phyloP scores from a whole-genome alignment of 2,888 invertebrate species.

The Drosophila paracracens region DNA sequence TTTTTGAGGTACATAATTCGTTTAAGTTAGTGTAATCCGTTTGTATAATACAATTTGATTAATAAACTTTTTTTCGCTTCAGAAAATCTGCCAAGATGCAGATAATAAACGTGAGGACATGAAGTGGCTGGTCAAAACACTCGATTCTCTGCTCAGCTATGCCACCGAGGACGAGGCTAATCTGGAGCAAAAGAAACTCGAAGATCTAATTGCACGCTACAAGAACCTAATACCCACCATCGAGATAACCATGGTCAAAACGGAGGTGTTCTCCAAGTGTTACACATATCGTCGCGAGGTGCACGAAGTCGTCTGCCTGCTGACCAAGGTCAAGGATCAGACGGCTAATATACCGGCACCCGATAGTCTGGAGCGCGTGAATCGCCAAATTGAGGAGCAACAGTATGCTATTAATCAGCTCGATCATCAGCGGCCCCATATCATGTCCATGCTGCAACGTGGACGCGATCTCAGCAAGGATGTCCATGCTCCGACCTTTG shows the following conservation, averaged over 20 bases:
- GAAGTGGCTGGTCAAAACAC: conserved; percentile 96
- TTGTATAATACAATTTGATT: neutral
- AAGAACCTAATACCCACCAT: conserved; percentile 96
- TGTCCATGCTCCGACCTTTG: conserved; percentile 93
- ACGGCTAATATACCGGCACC: conserved; percentile 88
- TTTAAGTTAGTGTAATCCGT: neutral
- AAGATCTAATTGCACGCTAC: conserved; percentile 93
- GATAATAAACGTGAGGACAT: conserved; percentile 96
- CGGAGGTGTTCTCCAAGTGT: conserved; percentile 96
- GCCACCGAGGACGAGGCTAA: conserved; percentile 92
- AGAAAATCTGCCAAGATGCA: conserved; percentile 96
- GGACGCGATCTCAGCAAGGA: conserved; percentile 96
- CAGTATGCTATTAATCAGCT: conserved; percentile 92
- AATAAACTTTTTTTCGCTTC: neutral
- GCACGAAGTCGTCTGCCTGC: conserved; percentile 91
- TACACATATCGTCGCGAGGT: conserved; percentile 96
- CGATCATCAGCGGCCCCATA: conserved; percentile 93
- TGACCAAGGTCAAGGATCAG: conserved; percentile 91
- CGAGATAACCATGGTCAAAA: conserved; percentile 96
- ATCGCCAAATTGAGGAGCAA: conserved; percentile 92
- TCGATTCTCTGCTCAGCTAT: conserved; percentile 93
- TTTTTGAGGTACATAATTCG: neutral
- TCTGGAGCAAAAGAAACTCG: conserved; percentile 92
- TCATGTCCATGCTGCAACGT: conserved; percentile 95
- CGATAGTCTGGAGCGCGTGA: conserved; percentile 90